Evolutionary conservation across 1,140 invertebrate species (phyloP).

Genomic region (Bombus pascuorum): DNA sequence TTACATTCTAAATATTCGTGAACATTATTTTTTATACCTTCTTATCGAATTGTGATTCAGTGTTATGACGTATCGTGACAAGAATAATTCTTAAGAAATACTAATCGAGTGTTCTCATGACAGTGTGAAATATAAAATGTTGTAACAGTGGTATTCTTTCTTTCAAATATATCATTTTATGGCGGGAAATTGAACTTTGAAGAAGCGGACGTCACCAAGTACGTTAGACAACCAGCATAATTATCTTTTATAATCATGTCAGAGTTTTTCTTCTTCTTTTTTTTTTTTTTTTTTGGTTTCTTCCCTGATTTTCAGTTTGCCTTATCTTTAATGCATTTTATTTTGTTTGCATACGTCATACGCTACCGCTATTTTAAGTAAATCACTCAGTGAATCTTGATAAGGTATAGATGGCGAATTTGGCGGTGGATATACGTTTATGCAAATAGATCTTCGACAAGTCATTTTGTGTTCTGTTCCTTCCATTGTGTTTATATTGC

Average conservation of each 20-base stretch:
- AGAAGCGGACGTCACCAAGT: conserved; percentile 35
- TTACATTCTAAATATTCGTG: not conserved
- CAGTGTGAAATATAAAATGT: conserved; percentile 31
- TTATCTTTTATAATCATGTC: not conserved
- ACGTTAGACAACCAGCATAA: not conserved
- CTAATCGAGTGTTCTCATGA: not conserved
- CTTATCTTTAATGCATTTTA: not conserved
- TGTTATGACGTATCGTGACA: conserved; percentile 16
- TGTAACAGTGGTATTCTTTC: conserved; percentile 31
- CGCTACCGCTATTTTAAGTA: conserved; percentile 35
- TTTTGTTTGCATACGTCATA: conserved; percentile 31
- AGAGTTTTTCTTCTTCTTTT: not conserved
- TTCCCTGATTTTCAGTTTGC: not conserved
- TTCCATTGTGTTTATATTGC: conserved; percentile 30
- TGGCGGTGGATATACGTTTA: conserved; percentile 38
- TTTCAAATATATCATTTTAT: conserved; percentile 8
- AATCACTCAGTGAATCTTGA: not conserved
- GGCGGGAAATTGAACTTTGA: conserved; percentile 41
- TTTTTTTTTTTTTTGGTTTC: not conserved
- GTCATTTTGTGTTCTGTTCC: conserved; percentile 4
- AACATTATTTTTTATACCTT: not conserved
- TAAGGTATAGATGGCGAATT: conserved; percentile 34
- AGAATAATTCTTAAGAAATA: not conserved
- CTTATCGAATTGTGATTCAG: conserved; percentile 11
- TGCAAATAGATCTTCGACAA: conserved; percentile 38